Conservation (phyloP, 1,140 invertebrate genomes). For the Helicoverpa zea region DNA sequence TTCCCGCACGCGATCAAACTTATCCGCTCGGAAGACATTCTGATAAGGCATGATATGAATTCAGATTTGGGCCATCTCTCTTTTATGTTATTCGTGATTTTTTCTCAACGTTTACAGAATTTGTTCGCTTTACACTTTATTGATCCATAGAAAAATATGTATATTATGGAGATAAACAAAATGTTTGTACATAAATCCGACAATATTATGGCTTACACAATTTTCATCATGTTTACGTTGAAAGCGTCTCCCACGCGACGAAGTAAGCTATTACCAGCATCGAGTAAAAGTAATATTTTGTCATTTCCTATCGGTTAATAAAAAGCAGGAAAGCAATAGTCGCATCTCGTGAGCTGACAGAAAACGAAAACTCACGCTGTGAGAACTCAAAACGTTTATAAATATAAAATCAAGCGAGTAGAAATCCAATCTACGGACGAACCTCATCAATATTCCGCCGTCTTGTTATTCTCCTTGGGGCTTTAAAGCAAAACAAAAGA, state of each 20-base stretch:
- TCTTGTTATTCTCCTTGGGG: conserved; percentile 78
- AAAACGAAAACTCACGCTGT: conserved; percentile 36
- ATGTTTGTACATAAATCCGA: conserved; percentile 44
- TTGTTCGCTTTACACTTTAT: conserved; percentile 44
- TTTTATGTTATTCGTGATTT: conserved; percentile 48
- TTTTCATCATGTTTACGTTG: conserved; percentile 49
- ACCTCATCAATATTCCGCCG: conserved; percentile 73
- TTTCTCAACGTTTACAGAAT: conserved; percentile 47
- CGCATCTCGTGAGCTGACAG: conserved; percentile 36
- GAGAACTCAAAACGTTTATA: conserved; percentile 48
- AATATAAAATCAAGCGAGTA: conserved; percentile 51
- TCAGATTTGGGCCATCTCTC: conserved; percentile 56
- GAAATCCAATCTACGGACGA: conserved; percentile 48
- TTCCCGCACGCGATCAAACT: conserved; percentile 54
- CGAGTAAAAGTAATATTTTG: conserved; percentile 47
- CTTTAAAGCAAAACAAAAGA: conserved; percentile 81
- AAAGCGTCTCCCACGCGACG: conserved; percentile 47
- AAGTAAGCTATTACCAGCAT: conserved; percentile 47
- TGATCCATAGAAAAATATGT: conserved; percentile 46
- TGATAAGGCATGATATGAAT: conserved; percentile 62
- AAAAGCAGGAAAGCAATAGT: conserved; percentile 34
- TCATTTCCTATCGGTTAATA: conserved; percentile 47
- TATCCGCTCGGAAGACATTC: conserved; percentile 59
- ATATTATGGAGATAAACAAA: conserved; percentile 47
- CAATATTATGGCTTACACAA: conserved; percentile 41